Evolutionary conservation across 2,888 invertebrate genomes (phyloP), one percentile per base, ranked within the genome.

Genomic region (Autographa gamma): DNA sequence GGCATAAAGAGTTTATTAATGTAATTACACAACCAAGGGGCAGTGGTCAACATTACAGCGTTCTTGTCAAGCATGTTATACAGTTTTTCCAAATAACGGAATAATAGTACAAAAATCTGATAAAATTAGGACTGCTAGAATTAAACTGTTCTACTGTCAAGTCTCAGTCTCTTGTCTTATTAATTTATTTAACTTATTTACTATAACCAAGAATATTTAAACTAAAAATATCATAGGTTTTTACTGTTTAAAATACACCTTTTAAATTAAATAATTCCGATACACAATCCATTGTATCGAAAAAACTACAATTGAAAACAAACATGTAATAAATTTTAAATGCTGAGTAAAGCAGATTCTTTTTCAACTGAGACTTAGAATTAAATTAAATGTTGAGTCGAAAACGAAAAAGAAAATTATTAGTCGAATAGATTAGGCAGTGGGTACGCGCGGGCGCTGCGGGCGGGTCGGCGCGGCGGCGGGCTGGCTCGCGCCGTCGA

Each of bases 341-440:
- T 48, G 43, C n/a, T 43, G 48, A 48, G 48, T 70, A 13, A 59
- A 6, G 16, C 11, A 16, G 64, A 67, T 43, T 56, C 11, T 2
- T 19, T 25, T 56, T 56, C 25, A 56, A 62, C 62, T 65, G 34
- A 75, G 63, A 58, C 54, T 74, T 70, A 69, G 64, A 67, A 74
- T 80, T 71, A 77, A 74, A 80, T 79, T 69, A 79, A 80, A 78
- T 73, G 74, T 76, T 74, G 74, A 85, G 70, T 75, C 70, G 73
- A 79, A 83, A 82, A 81, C 64, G 79, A 65, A 79, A 79, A 79
- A 74, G 62, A 79, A 79, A 83, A 83, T 77, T 83, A 82, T 81
- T 83, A 83, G 81, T 71, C 75, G 86, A 85, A 90, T 91, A 93
- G 90, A 94, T 93, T 91, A 93, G 90, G 73, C 70, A 68, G 88